Evolutionary conservation across 2,113 vertebrate species (phyloP), one percentile per base, ranked within the genome.

Genomic region (Corythoichthys intestinalis): DNA sequence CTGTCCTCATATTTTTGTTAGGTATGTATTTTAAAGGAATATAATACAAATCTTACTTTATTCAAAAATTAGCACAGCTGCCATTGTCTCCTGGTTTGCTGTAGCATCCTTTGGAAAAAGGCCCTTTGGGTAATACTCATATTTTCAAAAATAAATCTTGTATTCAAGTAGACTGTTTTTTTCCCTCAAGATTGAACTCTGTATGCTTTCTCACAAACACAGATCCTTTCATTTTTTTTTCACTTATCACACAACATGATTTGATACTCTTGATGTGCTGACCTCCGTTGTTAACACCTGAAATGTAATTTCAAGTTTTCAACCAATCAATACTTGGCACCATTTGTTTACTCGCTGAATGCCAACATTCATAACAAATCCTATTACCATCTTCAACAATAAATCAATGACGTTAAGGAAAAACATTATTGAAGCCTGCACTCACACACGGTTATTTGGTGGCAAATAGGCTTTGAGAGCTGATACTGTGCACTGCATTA

Each of bases 321-420:
- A 74, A 80, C 82, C 81, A 85, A 88, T 90, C 88, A 83, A 88
- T 90, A 84, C 66, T 73, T 86, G 84, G 76, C 82, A 82, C 81
- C 70, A 76, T 82, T 87, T 84, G 73, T 85, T 87, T 82, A 84
- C 81, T 82, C 73, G 76, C 73, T 66, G 75, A 83, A 69, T 72
- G 77, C 78, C 69, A 81, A 74, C 83, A 87, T 78, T 87, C 71
- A 81, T 73, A 83, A 76, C 73, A 87, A 88, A 85, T 88, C 86
- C 83, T 69, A 82, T 90, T 90, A 87, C 37, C 50, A 69, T 48
- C 75, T 67, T 39, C 39, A 81, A 69, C 75, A 81, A 60, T 66
- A 69, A 80, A 86, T 90, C 84, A 78, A 86, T 90, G 71, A 66
- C 74, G 72, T 77, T 80, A 85, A 76, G 69, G 59, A 63, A 76